Conservation (phyloP, 2,888 invertebrate species). For the Chelonus formosanus region DNA sequence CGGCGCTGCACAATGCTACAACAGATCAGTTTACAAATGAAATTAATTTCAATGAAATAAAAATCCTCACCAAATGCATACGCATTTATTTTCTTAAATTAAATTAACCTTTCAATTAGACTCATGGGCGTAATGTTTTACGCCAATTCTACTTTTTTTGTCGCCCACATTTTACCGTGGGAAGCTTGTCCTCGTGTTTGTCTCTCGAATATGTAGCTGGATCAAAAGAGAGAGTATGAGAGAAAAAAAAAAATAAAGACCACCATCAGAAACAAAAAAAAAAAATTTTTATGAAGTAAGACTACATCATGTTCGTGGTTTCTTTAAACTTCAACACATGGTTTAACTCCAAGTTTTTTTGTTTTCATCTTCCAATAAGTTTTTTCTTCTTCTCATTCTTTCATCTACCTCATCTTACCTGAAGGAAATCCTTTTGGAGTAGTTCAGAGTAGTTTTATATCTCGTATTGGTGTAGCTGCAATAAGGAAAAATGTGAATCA, state of each 20-base stretch:
- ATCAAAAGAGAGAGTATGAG: neutral
- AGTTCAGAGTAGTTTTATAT: too few species aligned
- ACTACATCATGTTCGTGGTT: slow-evolving; percentile 22
- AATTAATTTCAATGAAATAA: too few species aligned
- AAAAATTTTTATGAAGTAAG: slow-evolving; percentile 22
- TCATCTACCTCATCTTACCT: slow-evolving; percentile 6
- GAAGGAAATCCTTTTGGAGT: too few species aligned
- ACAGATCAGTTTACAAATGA: too few species aligned
- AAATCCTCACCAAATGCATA: neutral
- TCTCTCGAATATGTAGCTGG: slow-evolving; percentile 16
- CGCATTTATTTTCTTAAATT: slow-evolving; percentile 9
- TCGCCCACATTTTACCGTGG: slow-evolving; percentile 32
- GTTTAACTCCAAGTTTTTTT: slow-evolving; percentile 26
- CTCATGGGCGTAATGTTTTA: slow-evolving; percentile 24
- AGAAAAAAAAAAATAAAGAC: neutral
- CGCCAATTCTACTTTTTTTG: slow-evolving; percentile 14
- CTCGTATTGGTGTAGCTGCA: too few species aligned
- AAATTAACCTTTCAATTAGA: slow-evolving; percentile 24
- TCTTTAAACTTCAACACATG: slow-evolving; percentile 17
- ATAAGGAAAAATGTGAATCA: too few species aligned
- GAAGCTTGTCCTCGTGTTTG: slow-evolving; percentile 23
- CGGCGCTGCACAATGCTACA: too few species aligned
- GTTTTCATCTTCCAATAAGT: slow-evolving; percentile 7
- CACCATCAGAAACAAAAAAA: slow-evolving; percentile 17
- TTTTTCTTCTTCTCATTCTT: slow-evolving; percentile 11